Evolutionary conservation across 2,888 invertebrate species (phyloP).

Genomic region (Malthinus seriepunctatus): DNA sequence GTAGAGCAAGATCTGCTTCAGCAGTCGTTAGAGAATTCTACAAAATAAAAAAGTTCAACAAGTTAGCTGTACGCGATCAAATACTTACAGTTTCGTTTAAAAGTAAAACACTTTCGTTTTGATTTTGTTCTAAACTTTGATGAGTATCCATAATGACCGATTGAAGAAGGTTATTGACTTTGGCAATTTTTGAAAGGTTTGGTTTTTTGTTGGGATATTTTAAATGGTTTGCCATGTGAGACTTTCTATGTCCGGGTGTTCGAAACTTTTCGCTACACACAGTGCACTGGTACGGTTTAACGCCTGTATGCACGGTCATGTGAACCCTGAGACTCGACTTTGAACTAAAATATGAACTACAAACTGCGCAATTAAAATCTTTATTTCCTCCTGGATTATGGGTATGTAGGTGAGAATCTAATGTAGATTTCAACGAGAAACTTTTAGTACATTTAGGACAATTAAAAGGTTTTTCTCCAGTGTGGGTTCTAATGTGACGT

Average conservation of each 20-base stretch:
- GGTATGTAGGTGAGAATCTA: slow-evolving; percentile 64
- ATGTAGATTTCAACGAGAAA: slow-evolving; percentile 69
- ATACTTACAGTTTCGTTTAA: neutral
- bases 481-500: slow-evolving; percentile 69
- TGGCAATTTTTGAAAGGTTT: slow-evolving; percentile 19
- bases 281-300: slow-evolving; percentile 63
- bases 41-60: too few relatives aligned
- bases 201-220: slow-evolving; percentile 41
- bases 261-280: slow-evolving; percentile 66
- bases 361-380: slow-evolving; percentile 64
- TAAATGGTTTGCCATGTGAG: slow-evolving; percentile 61
- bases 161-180: slow-evolving; percentile 36
- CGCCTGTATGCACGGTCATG: slow-evolving; percentile 67
- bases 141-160: slow-evolving; percentile 31
- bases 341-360: slow-evolving; percentile 64
- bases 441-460: slow-evolving; percentile 59
- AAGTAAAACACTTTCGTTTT: neutral
- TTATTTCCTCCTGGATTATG: slow-evolving; percentile 59
- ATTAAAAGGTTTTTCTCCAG: slow-evolving; percentile 68
- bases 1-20: neutral
- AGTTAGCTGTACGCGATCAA: too few relatives aligned
- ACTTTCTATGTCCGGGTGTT: slow-evolving; percentile 68
- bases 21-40: too few relatives aligned
- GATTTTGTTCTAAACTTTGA: neutral
- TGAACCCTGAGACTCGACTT: slow-evolving; percentile 70